Base-by-base conservation (phyloP, 1,140 invertebrate species). In the Euwallacea fornicatus region DNA sequence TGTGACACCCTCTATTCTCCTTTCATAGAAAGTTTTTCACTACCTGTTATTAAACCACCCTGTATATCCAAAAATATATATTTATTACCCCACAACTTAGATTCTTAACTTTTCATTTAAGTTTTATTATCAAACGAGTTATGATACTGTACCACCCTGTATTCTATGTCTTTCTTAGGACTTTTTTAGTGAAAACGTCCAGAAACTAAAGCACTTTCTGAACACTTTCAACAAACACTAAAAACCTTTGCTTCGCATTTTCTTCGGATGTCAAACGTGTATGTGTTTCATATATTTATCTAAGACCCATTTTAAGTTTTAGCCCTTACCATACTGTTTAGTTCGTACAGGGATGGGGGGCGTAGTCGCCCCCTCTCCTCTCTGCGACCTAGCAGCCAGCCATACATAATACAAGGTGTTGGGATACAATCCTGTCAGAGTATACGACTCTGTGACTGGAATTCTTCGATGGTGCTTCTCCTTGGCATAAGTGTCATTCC, bases 321-420 rank as follows among this genome's bases (percentile, higher is more conserved):
- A 53, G 41, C 42, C 87, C 94, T 93, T 94, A 98, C 96, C 93
- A 86, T 96, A 98, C 88, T 95, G 94, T 81, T 96, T 96, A 42
- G 96, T 98, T 82, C 93, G 89, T 56, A 96, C 93, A 66, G 94
- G 93, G 75, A 97, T 92, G 0, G 93, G 94, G n/a, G 95, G 93
- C 6, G 96, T 98, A 33, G 93, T 92, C 6, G 96, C 95, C 9
- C 96, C 96, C 82, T 98, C 96, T 3, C 96, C 97, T 44, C 93
- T 86, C 72, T 93, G 90, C 2, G 94, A 97, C 70, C 93, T 87
- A 13, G 96, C 97, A 2, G 96, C 94, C 72, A 99, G 84, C 93
- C 96, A 97, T 71, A 98, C 91, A 83, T 95, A 95, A 85, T 98
- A 99, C 46, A 97, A 82, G 3, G 96, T 98, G 84, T 98, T 96